Percentiles rank a stretch among this genome's conserved stretches.
These are phyloP conservation scores for Dendrolimus pini DNA, from an alignment of 2,888 invertebrate species.

Conservation along the genomic window DNA sequence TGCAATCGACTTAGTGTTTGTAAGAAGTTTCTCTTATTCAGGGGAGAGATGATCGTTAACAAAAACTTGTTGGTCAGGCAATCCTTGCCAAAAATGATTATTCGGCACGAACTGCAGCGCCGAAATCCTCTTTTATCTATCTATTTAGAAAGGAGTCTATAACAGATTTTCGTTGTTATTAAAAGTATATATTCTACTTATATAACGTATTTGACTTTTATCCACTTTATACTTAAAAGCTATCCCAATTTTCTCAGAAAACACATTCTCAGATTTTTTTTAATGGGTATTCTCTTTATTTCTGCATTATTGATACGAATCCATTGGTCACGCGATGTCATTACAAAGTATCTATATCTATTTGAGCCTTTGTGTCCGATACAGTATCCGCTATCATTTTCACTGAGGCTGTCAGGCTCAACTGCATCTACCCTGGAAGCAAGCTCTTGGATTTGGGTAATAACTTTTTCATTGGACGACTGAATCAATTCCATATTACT, in stretches of 20 bases:
- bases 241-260: not conserved
- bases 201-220: not conserved
- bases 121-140: not conserved
- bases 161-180: not conserved
- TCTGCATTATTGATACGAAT: conserved; percentile 2
- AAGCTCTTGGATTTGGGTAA: too few species aligned
- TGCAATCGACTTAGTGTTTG: conserved; percentile 5
- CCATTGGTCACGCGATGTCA: not conserved
- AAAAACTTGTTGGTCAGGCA: not conserved
- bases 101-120: not conserved
- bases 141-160: not conserved
- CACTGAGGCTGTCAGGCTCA: too few species aligned
- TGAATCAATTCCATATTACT: too few species aligned
- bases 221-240: not conserved
- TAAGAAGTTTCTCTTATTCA: conserved; percentile 6
- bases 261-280: conserved; percentile 3
- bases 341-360: not conserved
- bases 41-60: conserved; percentile 6
- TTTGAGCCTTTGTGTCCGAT: too few species aligned
- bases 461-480: too few species aligned
- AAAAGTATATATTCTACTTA: not conserved
- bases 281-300: conserved; percentile 4
- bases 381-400: too few species aligned
- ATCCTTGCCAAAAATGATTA: not conserved
- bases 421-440: too few species aligned